Conservation (phyloP, 2,888 invertebrate genomes). For the Amblyteles armatorius region DNA sequence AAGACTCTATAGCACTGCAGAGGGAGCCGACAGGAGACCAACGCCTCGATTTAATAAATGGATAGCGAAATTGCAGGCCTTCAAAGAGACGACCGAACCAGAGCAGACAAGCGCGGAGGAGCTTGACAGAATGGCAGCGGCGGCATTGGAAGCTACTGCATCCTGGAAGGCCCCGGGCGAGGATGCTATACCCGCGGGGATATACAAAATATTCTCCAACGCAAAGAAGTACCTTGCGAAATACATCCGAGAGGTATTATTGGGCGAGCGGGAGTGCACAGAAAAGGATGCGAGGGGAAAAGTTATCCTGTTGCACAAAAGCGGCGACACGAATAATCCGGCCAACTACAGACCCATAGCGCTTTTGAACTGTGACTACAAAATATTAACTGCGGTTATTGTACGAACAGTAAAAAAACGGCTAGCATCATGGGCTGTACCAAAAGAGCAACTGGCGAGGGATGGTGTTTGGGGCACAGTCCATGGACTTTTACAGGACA, state of each 20-base stretch:
- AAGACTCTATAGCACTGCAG: not conserved
- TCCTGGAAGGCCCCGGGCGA: slow-evolving; percentile 66
- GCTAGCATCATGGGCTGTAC: slow-evolving; percentile 59
- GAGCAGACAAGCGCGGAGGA: not conserved
- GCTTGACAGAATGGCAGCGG: not conserved
- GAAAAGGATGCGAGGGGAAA: slow-evolving; percentile 70
- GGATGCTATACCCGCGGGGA: slow-evolving; percentile 56
- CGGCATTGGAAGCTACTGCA: slow-evolving; percentile 43
- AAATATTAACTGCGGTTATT: slow-evolving; percentile 68
- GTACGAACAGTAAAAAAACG: slow-evolving; percentile 34
- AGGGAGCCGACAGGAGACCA: not conserved
- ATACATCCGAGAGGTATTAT: slow-evolving; percentile 10
- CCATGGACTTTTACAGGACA: slow-evolving; percentile 71
- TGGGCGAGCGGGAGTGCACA: not conserved
- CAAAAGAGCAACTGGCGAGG: slow-evolving; percentile 63
- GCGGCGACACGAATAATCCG: slow-evolving; percentile 66
- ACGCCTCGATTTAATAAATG: slow-evolving; percentile 31
- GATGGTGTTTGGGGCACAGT: slow-evolving; percentile 71
- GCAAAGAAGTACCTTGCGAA: slow-evolving; percentile 43
- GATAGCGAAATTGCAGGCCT: not conserved
- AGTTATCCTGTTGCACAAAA: slow-evolving; percentile 70
- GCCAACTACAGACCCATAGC: slow-evolving; percentile 71
- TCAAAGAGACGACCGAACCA: not conserved
- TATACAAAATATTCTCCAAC: slow-evolving; percentile 53
- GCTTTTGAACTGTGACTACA: slow-evolving; percentile 72